Percentiles rank a stretch among this genome's conserved stretches.
phyloP scores from a whole-genome alignment of 2,888 invertebrate genomes.

The Drosophila nr. fundita region DNA sequence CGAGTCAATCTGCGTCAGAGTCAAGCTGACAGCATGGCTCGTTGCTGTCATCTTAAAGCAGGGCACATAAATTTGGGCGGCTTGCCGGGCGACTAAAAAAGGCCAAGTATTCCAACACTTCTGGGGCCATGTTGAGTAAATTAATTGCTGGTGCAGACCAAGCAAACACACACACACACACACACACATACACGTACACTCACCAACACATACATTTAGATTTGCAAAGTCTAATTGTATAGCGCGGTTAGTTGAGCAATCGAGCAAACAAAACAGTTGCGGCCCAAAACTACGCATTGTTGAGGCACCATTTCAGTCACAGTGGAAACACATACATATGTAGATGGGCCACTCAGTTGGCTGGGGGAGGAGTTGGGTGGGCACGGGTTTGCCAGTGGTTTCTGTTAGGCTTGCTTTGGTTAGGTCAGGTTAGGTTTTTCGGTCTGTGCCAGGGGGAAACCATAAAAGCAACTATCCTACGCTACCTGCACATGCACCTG shows the following conservation, averaged over 20 bases:
- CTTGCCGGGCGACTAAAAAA: slow-evolving; percentile 14
- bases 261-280: slow-evolving; percentile 66
- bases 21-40: slow-evolving; percentile 11
- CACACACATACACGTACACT: slow-evolving; percentile 8
- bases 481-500: slow-evolving; percentile 39
- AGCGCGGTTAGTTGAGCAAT: slow-evolving; percentile 74
- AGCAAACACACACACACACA: slow-evolving; percentile 23
- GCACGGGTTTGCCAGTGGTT: slow-evolving; percentile 41
- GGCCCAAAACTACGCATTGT: slow-evolving; percentile 55
- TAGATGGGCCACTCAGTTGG: neutral
- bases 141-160: slow-evolving; percentile 64
- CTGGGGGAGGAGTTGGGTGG: slow-evolving; percentile 1
- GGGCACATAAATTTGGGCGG: slow-evolving; percentile 55
- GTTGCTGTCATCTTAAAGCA: slow-evolving; percentile 46
- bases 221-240: slow-evolving; percentile 28
- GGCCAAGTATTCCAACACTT: slow-evolving; percentile 15
- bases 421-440: slow-evolving; percentile 37
- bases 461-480: slow-evolving; percentile 65
- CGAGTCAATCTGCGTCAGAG: slow-evolving; percentile 54
- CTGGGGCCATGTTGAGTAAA: slow-evolving; percentile 48
- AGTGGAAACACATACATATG: slow-evolving; percentile 14
- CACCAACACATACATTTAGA: neutral
- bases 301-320: slow-evolving; percentile 52
- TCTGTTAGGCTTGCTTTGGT: slow-evolving; percentile 41
- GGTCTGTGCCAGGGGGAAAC: slow-evolving; percentile 58